Evolutionary conservation across 2,888 invertebrate species (phyloP).

Genomic region (Daptonema setosum): DNA sequence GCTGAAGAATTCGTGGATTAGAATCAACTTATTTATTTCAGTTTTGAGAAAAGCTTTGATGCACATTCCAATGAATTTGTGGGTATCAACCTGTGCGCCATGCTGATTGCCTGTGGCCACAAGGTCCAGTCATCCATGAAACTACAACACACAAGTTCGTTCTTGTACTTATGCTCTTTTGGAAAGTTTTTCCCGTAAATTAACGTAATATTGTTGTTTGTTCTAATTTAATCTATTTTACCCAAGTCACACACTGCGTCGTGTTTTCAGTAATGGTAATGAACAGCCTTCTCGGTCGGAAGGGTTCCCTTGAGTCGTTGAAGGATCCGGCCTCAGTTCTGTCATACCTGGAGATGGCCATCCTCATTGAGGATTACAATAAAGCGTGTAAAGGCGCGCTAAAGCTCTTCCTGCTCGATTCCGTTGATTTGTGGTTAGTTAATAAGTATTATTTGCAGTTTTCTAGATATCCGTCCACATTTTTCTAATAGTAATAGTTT

Average conservation of each 20-base stretch:
- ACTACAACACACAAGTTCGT: conserved; percentile 39
- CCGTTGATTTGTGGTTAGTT: conserved; percentile 34
- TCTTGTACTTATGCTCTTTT: not conserved
- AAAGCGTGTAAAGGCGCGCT: conserved; percentile 87
- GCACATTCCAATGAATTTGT: conserved; percentile 96
- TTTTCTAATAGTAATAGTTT: no score
- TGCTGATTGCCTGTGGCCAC: conserved; percentile 83
- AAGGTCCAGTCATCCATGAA: conserved; percentile 48
- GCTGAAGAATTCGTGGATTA: conserved; percentile 71
- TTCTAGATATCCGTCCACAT: no score
- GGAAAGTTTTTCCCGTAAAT: no score
- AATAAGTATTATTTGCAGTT: no score
- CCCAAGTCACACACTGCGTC: no score
- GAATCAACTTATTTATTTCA: conserved; percentile 7
- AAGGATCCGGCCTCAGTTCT: conserved; percentile 98
- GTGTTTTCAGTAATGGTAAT: conserved; percentile 55
- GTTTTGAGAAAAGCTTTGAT: conserved; percentile 47
- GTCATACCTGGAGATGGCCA: conserved; percentile 39
- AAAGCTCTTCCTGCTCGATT: conserved; percentile 38
- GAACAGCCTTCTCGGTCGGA: conserved; percentile 88
- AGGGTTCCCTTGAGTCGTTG: conserved; percentile 72
- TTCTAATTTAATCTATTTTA: no score
- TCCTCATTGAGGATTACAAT: conserved; percentile 79
- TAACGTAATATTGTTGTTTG: no score
- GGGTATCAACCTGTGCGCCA: conserved; percentile 87